Percentiles rank a stretch among this genome's conserved stretches.
phyloP scores from a whole-genome alignment of 37 sponge, comb jelly and placozoan species.

The Cliona cf. orientalis region DNA sequence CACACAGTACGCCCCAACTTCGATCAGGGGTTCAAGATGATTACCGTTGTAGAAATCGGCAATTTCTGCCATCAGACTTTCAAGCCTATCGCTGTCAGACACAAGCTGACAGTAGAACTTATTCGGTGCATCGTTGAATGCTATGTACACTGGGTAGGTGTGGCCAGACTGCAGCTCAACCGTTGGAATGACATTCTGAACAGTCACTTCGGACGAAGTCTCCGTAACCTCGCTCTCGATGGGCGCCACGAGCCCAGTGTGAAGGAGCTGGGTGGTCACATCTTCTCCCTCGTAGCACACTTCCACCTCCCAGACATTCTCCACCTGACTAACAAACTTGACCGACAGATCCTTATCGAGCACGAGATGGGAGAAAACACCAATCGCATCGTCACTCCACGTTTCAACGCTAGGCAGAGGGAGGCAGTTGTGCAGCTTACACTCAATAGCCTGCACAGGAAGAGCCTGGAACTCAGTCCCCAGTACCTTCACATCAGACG shows the following conservation, averaged over 20 bases:
- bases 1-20: conserved; percentile 58
- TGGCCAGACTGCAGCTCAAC: conserved; percentile 14
- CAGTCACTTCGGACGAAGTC: background rate
- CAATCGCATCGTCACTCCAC: conserved; percentile 22
- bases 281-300: conserved; percentile 18
- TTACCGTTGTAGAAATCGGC: conserved; percentile 56
- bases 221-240: background rate
- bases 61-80: conserved; percentile 63
- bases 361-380: conserved; percentile 26
- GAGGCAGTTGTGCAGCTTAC: conserved; percentile 18
- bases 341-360: conserved; percentile 22
- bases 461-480: conserved; percentile 17
- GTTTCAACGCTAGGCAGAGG: background rate
- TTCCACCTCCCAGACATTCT: conserved; percentile 30
- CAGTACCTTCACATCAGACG: conserved; percentile 23
- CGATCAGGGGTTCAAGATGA: background rate
- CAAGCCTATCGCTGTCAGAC: conserved; percentile 26
- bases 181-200: background rate
- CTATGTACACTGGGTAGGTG: conserved; percentile 50
- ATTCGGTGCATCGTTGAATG: conserved; percentile 44
- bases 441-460: conserved; percentile 54
- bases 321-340: conserved; percentile 3
- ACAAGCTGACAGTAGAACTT: conserved; percentile 65
- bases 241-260: background rate
- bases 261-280: background rate